Percentiles rank a stretch among this genome's conserved stretches.
Conservation (phyloP, 2,797 vertebrate species). For the Denticeps clupeoides region DNA sequence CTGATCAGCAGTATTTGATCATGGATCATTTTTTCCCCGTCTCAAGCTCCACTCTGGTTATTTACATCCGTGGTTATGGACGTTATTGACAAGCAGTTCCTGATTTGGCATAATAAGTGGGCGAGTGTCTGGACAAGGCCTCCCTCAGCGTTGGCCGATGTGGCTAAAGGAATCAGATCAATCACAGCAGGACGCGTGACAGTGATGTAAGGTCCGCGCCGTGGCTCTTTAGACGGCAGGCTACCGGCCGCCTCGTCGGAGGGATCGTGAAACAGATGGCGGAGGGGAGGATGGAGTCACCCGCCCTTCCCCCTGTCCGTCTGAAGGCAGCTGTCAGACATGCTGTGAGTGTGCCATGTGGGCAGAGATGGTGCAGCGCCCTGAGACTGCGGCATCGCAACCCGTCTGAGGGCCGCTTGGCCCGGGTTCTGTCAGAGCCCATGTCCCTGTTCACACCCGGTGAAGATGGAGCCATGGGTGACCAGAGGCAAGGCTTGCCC, state of each 20-base stretch:
- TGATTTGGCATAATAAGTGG: slow-evolving; percentile 39
- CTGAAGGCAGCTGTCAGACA: slow-evolving; percentile 27
- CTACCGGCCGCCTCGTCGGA: slow-evolving; percentile 46
- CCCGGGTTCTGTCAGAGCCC: slow-evolving; percentile 47
- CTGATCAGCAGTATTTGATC: too few relatives aligned
- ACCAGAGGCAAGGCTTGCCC: slow-evolving; percentile 37
- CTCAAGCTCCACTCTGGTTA: too few relatives aligned
- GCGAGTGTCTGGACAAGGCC: slow-evolving; percentile 53
- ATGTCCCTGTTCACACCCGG: slow-evolving; percentile 11
- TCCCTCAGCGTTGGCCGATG: slow-evolving; percentile 59
- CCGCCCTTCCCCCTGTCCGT: slow-evolving; percentile 34
- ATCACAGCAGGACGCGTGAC: slow-evolving; percentile 65
- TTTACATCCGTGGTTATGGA: too few relatives aligned
- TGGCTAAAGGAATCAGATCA: slow-evolving; percentile 73
- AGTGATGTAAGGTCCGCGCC: slow-evolving; percentile 64
- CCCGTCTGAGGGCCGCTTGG: slow-evolving; percentile 39
- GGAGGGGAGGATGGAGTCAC: slow-evolving; percentile 41
- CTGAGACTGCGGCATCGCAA: slow-evolving; percentile 32
- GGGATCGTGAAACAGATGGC: slow-evolving; percentile 65
- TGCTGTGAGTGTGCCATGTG: slow-evolving; percentile 14
- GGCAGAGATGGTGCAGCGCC: slow-evolving; percentile 25
- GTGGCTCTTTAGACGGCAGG: slow-evolving; percentile 52
- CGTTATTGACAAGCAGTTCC: too few relatives aligned
- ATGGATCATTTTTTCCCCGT: too few relatives aligned
- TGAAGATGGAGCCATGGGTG: slow-evolving; percentile 8